A percentile compares a stretch with the other conserved stretches of the same genome.
Evolutionary conservation across 2,113 vertebrate species (phyloP).

Genomic region (Nerophis ophidion): DNA sequence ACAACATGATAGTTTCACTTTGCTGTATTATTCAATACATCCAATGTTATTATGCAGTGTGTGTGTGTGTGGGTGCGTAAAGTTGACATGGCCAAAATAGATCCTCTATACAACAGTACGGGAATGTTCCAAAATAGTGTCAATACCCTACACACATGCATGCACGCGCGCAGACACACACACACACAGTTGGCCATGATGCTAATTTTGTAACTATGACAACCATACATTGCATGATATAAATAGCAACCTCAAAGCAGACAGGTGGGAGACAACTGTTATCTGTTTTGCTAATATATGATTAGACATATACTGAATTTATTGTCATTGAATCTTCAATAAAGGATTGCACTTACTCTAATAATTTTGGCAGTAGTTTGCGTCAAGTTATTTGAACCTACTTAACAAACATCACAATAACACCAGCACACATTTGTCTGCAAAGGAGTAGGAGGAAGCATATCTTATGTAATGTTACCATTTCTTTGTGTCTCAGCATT

Average conservation of each 20-base stretch:
- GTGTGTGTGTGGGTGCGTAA: slow-evolving; percentile 18
- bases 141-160: slow-evolving; percentile 38
- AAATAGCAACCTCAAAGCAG: slow-evolving; percentile 36
- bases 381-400: too few species aligned
- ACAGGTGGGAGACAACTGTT: neutral
- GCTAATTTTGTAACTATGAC: slow-evolving; percentile 62
- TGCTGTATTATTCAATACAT: neutral
- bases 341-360: too few species aligned
- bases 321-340: too few species aligned
- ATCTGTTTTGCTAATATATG: neutral
- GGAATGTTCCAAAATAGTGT: slow-evolving; percentile 57
- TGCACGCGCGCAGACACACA: slow-evolving; percentile 44
- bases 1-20: neutral
- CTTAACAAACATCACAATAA: too few species aligned
- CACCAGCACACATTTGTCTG: too few species aligned
- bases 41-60: neutral
- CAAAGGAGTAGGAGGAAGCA: too few species aligned
- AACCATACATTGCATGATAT: slow-evolving; percentile 67
- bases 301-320: too few species aligned
- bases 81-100: slow-evolving; percentile 58
- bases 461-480: too few species aligned
- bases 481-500: too few species aligned
- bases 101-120: slow-evolving; percentile 27
- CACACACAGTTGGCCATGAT: slow-evolving; percentile 49
- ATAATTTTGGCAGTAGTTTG: too few species aligned